A percentile compares a stretch with the other conserved stretches of the same genome.
Conservation (phyloP, 2,113 vertebrate genomes). For the Corythornis madagascariensis region DNA sequence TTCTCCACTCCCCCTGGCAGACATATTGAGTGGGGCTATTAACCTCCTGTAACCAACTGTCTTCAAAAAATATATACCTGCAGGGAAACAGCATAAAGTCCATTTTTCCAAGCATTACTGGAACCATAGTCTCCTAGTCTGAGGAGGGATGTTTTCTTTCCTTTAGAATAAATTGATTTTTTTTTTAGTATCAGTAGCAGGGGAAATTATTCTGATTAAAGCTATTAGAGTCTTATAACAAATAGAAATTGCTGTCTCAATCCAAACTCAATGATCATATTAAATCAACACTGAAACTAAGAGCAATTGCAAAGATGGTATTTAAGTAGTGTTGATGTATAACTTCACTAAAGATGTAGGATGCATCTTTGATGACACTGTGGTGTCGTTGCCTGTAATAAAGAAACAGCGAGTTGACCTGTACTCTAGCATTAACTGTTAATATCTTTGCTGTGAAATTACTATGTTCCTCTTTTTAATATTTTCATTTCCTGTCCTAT, state of each 20-base stretch:
- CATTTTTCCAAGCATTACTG: neutral
- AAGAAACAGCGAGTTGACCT: neutral
- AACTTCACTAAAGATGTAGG: neutral
- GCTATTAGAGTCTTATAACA: neutral
- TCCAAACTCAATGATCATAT: neutral
- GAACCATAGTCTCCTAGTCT: neutral
- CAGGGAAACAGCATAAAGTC: neutral
- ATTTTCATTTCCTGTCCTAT: neutral
- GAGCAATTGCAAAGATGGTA: neutral
- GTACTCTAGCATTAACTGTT: neutral
- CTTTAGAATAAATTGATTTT: neutral
- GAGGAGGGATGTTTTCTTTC: neutral
- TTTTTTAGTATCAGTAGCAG: neutral
- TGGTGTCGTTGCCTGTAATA: neutral
- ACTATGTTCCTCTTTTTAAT: neutral
- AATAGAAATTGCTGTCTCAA: neutral
- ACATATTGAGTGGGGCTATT: neutral
- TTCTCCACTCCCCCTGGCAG: neutral
- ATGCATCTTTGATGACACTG: neutral
- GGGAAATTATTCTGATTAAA: neutral
- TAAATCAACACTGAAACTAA: neutral
- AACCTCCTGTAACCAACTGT: neutral
- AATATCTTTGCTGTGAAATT: neutral
- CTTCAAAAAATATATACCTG: neutral
- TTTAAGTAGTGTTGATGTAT: neutral